Conservation (phyloP, 2,888 invertebrate species). For the Lepidochitona cinerea region DNA sequence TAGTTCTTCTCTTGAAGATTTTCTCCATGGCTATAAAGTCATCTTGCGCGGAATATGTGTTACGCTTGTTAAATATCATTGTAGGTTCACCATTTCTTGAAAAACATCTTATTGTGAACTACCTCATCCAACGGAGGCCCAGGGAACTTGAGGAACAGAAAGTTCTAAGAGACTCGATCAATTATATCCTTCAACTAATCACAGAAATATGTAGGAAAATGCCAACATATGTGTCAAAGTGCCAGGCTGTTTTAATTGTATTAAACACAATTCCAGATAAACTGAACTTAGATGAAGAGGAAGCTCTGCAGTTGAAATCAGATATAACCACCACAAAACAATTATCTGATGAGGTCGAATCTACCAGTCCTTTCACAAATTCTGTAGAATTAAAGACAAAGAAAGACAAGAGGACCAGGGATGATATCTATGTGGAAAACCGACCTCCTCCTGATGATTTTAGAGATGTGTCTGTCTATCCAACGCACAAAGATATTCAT, state of each 20-base stretch:
- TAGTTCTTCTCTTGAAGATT: constrained; percentile 11
- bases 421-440: not conserved
- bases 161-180: not conserved
- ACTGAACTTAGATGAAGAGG: not conserved
- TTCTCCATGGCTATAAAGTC: constrained; percentile 32
- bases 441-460: constrained; percentile 71
- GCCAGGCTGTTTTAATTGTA: not conserved
- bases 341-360: not conserved
- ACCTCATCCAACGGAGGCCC: constrained; percentile 7
- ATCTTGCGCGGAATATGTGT: constrained; percentile 20
- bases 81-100: constrained; percentile 17
- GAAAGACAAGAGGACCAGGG: not conserved
- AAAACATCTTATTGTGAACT: constrained; percentile 1
- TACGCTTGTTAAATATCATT: constrained; percentile 24
- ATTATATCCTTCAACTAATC: not conserved
- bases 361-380: not conserved
- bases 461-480: constrained; percentile 65
- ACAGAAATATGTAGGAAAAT: not conserved
- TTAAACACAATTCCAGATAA: not conserved
- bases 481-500: constrained; percentile 64
- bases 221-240: not conserved
- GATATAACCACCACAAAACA: not conserved
- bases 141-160: not conserved
- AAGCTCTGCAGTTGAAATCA: not conserved
- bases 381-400: constrained; percentile 1